Evolutionary conservation across 1,140 invertebrate species (phyloP).

Genomic region (Plodia interpunctella): DNA sequence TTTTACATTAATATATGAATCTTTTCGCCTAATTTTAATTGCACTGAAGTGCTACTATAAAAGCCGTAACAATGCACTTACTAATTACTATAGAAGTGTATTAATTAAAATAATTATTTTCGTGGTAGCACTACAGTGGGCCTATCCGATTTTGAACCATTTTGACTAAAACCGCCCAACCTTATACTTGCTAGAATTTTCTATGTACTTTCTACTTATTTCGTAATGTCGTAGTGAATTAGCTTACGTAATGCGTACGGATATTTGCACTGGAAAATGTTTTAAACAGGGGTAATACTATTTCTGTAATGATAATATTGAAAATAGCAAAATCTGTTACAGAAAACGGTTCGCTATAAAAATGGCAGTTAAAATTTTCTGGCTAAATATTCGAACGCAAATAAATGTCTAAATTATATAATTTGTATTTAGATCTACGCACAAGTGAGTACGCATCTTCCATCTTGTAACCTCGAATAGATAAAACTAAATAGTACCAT

Average conservation of each 20-base stretch:
- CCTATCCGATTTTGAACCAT: slow-evolving; percentile 32
- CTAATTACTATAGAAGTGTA: background rate
- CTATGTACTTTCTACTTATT: slow-evolving; percentile 48
- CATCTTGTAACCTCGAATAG: slow-evolving; percentile 30
- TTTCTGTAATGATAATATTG: too few species aligned
- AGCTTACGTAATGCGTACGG: slow-evolving; percentile 28
- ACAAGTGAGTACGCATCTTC: slow-evolving; percentile 54
- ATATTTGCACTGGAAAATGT: slow-evolving; percentile 16
- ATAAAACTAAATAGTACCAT: slow-evolving; percentile 19
- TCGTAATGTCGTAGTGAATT: slow-evolving; percentile 37
- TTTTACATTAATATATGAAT: slow-evolving; percentile 2
- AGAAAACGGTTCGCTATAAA: background rate
- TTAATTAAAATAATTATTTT: slow-evolving; percentile 8
- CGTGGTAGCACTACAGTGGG: slow-evolving; percentile 20
- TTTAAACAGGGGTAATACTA: background rate
- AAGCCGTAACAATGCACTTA: background rate
- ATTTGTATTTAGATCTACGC: slow-evolving; percentile 45
- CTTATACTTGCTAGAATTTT: slow-evolving; percentile 44
- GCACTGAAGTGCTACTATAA: background rate
- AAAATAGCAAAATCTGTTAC: too few species aligned
- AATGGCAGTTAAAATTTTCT: background rate
- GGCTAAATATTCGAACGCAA: slow-evolving; percentile 21
- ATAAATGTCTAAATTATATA: slow-evolving; percentile 30
- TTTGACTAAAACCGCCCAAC: slow-evolving; percentile 26
- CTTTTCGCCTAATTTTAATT: slow-evolving; percentile 7